Percentiles rank a stretch among this genome's conserved stretches.
These are phyloP conservation scores for Eurosta solidaginis DNA, from an alignment of 1,140 invertebrate species.

Conservation along the genomic window DNA sequence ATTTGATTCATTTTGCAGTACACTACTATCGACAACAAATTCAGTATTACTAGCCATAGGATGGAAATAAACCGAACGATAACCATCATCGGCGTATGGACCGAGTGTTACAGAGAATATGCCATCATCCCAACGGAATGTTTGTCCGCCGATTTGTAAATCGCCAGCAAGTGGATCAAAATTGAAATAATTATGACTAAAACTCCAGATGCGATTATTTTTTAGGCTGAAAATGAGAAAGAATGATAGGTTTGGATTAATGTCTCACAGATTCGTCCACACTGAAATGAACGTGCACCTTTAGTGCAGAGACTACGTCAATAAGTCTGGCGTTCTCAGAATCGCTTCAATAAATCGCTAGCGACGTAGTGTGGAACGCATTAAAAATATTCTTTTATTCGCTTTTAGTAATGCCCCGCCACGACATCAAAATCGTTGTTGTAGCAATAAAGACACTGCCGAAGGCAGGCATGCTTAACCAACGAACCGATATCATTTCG, in stretches of 20 bases:
- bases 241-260: not conserved
- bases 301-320: too few relatives aligned
- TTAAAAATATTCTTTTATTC: too few relatives aligned
- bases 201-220: slow-evolving; percentile 69
- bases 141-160: slow-evolving; percentile 67
- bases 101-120: slow-evolving; percentile 72
- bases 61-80: slow-evolving; percentile 70
- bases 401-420: too few relatives aligned
- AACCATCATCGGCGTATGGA: slow-evolving; percentile 62
- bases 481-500: too few relatives aligned
- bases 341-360: too few relatives aligned
- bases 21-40: slow-evolving; percentile 68
- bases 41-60: slow-evolving; percentile 69
- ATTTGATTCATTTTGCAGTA: slow-evolving; percentile 67
- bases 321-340: too few relatives aligned
- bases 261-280: not conserved
- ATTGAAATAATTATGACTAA: slow-evolving; percentile 74
- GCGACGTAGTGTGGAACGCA: too few relatives aligned
- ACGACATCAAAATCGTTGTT: too few relatives aligned
- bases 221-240: slow-evolving; percentile 58
- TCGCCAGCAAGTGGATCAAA: slow-evolving; percentile 73
- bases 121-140: slow-evolving; percentile 76
- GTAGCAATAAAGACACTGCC: too few relatives aligned
- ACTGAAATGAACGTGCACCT: too few relatives aligned
- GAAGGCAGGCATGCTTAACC: too few relatives aligned